phyloP scores from a whole-genome alignment of 2,113 vertebrate genomes.

The Myocastor coypus region DNA sequence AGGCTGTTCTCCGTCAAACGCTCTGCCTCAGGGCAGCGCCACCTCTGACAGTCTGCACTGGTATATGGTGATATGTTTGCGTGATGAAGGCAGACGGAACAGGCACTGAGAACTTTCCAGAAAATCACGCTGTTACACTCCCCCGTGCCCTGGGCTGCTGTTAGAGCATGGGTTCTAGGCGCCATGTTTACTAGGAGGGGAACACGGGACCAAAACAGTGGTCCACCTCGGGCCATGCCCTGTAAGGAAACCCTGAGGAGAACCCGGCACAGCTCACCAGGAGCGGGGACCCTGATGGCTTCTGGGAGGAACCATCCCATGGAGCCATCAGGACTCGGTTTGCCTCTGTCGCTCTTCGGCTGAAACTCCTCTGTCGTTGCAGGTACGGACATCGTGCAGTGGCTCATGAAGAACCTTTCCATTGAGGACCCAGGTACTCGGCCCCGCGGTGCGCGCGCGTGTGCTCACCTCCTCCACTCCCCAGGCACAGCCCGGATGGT shows the following conservation, averaged over 20 bases:
- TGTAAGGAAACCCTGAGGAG: neutral
- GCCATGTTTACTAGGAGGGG: neutral
- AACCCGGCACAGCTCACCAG: neutral
- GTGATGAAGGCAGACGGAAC: neutral
- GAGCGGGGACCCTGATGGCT: neutral
- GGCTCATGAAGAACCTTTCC: constrained; percentile 96
- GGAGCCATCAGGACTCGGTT: neutral
- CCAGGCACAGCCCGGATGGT: neutral
- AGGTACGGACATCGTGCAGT: constrained; percentile 97
- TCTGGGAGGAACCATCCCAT: neutral
- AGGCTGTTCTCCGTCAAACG: neutral
- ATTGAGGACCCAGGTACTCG: constrained; percentile 95
- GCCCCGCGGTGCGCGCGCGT: too few relatives aligned
- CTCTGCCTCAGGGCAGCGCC: neutral
- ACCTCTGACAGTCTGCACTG: neutral
- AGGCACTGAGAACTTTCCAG: neutral
- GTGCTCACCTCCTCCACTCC: neutral
- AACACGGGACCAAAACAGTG: neutral
- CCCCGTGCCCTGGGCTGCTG: neutral
- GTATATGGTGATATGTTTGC: neutral
- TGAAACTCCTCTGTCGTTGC: constrained; percentile 76
- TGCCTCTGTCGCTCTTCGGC: neutral
- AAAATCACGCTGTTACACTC: neutral
- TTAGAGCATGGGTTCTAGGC: neutral
- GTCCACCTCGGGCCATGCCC: neutral